Percentiles rank a stretch among this genome's conserved stretches.
Evolutionary conservation across 2,113 vertebrate genomes (phyloP).

Genomic region (Ciconia maguari): DNA sequence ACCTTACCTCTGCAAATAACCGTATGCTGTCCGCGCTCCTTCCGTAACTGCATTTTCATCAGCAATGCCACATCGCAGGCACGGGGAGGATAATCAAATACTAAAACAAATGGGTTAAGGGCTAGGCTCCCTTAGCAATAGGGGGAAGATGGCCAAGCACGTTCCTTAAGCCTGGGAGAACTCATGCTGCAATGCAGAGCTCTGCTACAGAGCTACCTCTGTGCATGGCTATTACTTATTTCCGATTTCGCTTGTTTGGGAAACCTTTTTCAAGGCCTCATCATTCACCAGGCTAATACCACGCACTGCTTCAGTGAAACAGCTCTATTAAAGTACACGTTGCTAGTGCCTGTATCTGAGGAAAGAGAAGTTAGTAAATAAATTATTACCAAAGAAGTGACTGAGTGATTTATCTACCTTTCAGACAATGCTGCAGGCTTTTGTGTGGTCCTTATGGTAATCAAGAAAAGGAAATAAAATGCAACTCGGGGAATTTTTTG

Average conservation of each 20-base stretch:
- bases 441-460: background rate
- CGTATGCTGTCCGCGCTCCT: accelerated
- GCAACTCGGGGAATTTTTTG: background rate
- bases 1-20: background rate
- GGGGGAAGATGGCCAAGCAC: background rate
- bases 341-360: background rate
- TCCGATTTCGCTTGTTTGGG: background rate
- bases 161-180: background rate
- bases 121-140: background rate
- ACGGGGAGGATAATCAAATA: accelerated
- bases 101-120: accelerated
- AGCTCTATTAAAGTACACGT: background rate
- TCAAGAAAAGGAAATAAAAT: background rate
- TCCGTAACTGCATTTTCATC: accelerated
- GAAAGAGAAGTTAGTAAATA: background rate
- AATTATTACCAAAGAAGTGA: background rate
- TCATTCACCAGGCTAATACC: background rate
- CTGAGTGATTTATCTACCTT: background rate
- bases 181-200: constrained; percentile 34
- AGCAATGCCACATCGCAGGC: accelerated
- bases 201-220: background rate
- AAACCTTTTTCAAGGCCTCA: background rate
- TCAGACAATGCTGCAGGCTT: background rate
- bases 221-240: background rate
- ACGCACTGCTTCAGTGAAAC: background rate